Evolutionary conservation across 1,140 invertebrate genomes (phyloP), one percentile per base, ranked within the genome.

Genomic region (Drosophila sproati): DNA sequence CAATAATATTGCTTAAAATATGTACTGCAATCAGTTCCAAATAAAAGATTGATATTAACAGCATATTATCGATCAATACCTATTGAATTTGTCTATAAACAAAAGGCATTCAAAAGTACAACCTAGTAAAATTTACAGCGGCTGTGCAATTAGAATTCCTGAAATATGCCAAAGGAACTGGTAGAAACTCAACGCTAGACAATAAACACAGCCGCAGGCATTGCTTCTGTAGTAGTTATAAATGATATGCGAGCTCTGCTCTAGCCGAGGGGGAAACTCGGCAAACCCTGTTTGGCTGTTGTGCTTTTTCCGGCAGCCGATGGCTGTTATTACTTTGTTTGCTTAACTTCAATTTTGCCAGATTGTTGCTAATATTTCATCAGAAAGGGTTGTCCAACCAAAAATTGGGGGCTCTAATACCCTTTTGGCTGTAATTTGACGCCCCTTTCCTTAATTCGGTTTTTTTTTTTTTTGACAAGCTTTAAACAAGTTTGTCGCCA

Each of bases 401-500:
- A 39, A 39, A 52, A 31, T n/a, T 43, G 35, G 29, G 60, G 34
- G 8, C 32, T n/a, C 2, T 43, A 34, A 51, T 47, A 72, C 68
- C 68, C 48, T 64, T 64, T 37, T n/a, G 32, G 31, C 20, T 28
- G 43, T 20, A 32, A 28, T 43, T 56, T 48, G 4, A 20, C n/a
- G 28, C 7, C 4, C 37, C 29, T 28, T 57, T 31, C 20, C 12
- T 51, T 0, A 2, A 50, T 8, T 60, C 20, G 32, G 28, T 55
- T 61, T 55, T 69, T 41, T 64, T 47, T 67, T 34, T 54, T 35
- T 67, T 55, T 62, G 66, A 79, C 63, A 5, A 70, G 71, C 74
- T 79, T 88, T 88, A 66, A 71, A 72, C 85, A 73, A 82, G 83
- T 87, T 80, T 80, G 77, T 68, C 78, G 85, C 78, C 57, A 57